Evolutionary conservation across 2,113 vertebrate genomes (phyloP), one percentile per base, ranked within the genome.

Genomic region (Pygoscelis adeliae): DNA sequence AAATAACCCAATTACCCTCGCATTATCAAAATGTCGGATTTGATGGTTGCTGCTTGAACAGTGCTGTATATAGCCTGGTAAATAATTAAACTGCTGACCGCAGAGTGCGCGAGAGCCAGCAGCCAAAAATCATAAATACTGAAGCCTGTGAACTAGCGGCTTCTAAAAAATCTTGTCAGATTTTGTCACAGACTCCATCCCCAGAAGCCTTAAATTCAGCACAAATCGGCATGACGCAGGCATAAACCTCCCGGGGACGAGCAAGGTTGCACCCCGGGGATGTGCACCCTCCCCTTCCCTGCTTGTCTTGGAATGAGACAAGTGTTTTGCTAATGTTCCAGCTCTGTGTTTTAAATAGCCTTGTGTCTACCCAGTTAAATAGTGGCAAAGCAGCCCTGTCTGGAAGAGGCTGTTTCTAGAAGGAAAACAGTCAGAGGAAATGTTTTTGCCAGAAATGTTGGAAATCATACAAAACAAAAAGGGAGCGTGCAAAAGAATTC

Each of bases 381-480:
- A 93, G 86, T 81, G 94, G 85, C 84, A 95, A 83, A 97, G 89
- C 82, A 87, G 89, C 73, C 73, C 86, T 89, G 92, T 95, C 95
- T 97, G 82, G 63, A 93, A 95, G 95, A 91, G 84, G 93, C 74
- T 97, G 89, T 84, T 95, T 96, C 83, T 93, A 93, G 91, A 90
- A 94, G 89, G 94, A 90, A 94, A 97, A 95, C 78, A 96, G 89
- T 91, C 89, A 86, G 93, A 96, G 94, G 95, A 96, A 97, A 97
- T 96, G 91, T 96, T 96, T 97, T 95, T 91, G 93, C 91, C 95
- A 97, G 91, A 92, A 96, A 94, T 4, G 23, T 22, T 96, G 96
- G 93, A 96, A 96, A 96, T 94, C 29, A 49, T 93, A 77, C 94
- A 96, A 94, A 95, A 83, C 74, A 80, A 90, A 97, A 96, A 91